Conservation (phyloP, 2,113 vertebrate genomes). For the Pholis gunnellus region DNA sequence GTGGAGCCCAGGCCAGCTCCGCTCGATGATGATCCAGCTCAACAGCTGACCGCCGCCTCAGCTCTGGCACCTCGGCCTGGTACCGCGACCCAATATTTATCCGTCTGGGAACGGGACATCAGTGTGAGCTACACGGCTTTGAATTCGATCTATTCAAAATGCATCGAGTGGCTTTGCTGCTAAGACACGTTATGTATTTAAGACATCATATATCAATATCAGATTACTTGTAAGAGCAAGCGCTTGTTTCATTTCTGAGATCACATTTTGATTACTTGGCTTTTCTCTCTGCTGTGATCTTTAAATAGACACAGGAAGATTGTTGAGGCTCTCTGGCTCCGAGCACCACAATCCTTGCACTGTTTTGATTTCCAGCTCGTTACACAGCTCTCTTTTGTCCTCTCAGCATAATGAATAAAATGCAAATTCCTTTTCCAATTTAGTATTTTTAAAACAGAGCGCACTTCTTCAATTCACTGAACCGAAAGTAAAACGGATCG, state of each 20-base stretch:
- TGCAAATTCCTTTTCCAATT: slow-evolving; percentile 1
- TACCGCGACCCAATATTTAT: slow-evolving; percentile 96
- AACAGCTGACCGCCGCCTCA: slow-evolving; percentile 86
- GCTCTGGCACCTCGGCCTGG: slow-evolving; percentile 94
- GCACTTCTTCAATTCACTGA: slow-evolving; percentile 3
- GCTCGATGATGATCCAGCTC: slow-evolving; percentile 89
- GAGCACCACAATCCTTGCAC: neutral
- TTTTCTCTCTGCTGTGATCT: slow-evolving; percentile 25
- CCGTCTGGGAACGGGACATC: slow-evolving; percentile 82
- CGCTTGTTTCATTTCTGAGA: neutral
- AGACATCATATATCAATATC: neutral
- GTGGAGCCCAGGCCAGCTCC: slow-evolving; percentile 91
- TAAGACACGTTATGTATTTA: neutral
- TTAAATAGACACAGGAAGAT: slow-evolving; percentile 42
- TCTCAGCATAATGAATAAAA: slow-evolving; percentile 30
- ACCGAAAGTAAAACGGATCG: slow-evolving; percentile 11
- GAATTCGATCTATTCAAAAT: neutral
- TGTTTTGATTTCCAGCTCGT: slow-evolving; percentile 3
- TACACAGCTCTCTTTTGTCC: slow-evolving; percentile 5
- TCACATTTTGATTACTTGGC: slow-evolving; percentile 29
- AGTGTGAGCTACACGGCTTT: neutral
- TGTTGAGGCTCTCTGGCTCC: slow-evolving; percentile 7
- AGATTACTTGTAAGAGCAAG: neutral
- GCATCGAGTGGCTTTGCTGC: neutral
- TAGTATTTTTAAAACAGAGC: neutral